Base-by-base conservation (phyloP, 2,888 invertebrate species). In the Epinotia brunnichana region DNA sequence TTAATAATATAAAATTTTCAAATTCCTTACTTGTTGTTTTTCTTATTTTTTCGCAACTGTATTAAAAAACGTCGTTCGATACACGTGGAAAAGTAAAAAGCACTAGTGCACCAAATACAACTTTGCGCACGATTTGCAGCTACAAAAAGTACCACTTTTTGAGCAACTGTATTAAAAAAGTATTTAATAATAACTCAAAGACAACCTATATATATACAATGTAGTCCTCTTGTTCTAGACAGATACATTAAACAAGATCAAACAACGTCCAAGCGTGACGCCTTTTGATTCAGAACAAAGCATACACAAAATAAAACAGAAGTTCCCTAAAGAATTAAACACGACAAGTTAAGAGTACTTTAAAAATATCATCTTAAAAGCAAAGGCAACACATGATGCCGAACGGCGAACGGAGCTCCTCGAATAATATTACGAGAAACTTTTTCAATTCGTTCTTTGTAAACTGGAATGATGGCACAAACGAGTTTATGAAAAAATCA, bases 381-480 rank as follows among this genome's bases (percentile, higher is more conserved):
- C 35, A 51, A 48, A 29, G 21, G 64, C 67, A 69, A 77, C 72
- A 78, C 76, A 76, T 75, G 73, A 77, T 75, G 60, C 76, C 78
- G 79, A 80, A 79, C 76, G 69, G 24, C 78, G 79, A 80, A 79
- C 76, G 69, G 24, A 76, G 76, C 77, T 73, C 74, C 75, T 80
- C 78, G 76, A 83, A 85, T 86, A 83, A 82, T 82, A 83, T 82
- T 82, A 79, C 75, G 74, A 75, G 73, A 80, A 88, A 88, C 86
- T 88, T 88, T 87, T 87, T 86, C 87, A 86, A 88, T 87, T 87
- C 83, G 73, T 76, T 77, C 78, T 82, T 83, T 82, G 80, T 77
- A 73, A 83, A 86, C 77, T 80, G 77, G 79, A 82, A 85, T 82
- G 83, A 82, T 78, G 78, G 79, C 77, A 78, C 82, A 85, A 86